A percentile compares a stretch with the other conserved stretches of the same genome.
These are phyloP conservation scores for Punctoribates punctum DNA, from an alignment of 2,888 invertebrate species.

Conservation along the genomic window DNA sequence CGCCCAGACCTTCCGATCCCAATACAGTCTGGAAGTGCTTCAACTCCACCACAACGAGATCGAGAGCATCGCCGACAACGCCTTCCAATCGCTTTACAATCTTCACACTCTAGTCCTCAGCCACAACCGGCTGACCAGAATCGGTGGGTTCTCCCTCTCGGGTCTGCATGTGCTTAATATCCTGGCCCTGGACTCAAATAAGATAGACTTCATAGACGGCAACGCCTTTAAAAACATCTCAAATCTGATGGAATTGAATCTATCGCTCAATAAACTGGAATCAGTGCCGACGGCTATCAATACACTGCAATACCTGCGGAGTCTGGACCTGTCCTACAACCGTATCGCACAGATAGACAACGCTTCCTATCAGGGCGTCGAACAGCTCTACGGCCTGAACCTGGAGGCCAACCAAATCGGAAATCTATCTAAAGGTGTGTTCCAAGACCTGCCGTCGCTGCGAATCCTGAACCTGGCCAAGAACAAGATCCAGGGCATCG, in stretches of 20 bases:
- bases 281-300: conserved; percentile 75
- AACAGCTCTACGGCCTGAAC: conserved; percentile 79
- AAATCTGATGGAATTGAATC: conserved; percentile 80
- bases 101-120: conserved; percentile 81
- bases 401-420: conserved; percentile 83
- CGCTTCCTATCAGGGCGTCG: conserved; percentile 76
- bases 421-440: conserved; percentile 73
- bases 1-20: conserved; percentile 75
- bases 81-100: conserved; percentile 86
- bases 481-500: conserved; percentile 73
- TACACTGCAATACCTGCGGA: conserved; percentile 78
- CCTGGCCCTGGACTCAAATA: conserved; percentile 78
- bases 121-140: conserved; percentile 72
- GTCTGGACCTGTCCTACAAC: conserved; percentile 89
- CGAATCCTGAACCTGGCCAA: conserved; percentile 74
- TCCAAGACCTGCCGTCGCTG: conserved; percentile 71
- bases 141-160: conserved; percentile 81
- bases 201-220: conserved; percentile 75
- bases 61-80: conserved; percentile 77
- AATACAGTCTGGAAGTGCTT: conserved; percentile 77
- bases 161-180: conserved; percentile 80
- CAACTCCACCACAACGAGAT: conserved; percentile 79
- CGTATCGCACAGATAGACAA: conserved; percentile 74
- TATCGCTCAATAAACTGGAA: conserved; percentile 79
- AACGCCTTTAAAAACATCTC: conserved; percentile 87